A percentile compares a stretch with the other conserved stretches of the same genome.
phyloP scores from a whole-genome alignment of 2,888 invertebrate species.

The Papilio demoleus region DNA sequence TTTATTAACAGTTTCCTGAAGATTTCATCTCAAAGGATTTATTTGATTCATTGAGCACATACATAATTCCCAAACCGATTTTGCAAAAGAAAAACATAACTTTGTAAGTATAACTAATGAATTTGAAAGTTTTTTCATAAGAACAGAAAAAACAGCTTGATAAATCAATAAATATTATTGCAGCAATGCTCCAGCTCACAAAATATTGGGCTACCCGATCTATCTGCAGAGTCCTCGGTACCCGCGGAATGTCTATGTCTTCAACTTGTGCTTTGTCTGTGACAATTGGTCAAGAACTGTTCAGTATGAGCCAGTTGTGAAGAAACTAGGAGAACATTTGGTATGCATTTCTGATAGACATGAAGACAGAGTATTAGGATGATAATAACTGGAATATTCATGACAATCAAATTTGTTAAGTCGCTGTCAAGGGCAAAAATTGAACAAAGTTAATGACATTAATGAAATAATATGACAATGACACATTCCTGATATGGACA shows the following conservation, averaged over 20 bases:
- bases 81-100: conserved; percentile 95
- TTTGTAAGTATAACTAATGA: conserved; percentile 85
- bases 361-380: neutral
- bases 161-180: no score
- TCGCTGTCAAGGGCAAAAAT: no score
- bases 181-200: conserved; percentile 88
- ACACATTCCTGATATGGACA: no score
- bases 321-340: conserved; percentile 96
- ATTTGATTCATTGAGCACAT: conserved; percentile 96
- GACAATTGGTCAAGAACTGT: conserved; percentile 94
- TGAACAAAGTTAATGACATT: no score
- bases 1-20: conserved; percentile 89
- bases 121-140: no score
- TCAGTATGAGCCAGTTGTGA: conserved; percentile 97
- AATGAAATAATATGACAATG: no score
- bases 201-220: conserved; percentile 96
- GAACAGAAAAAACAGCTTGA: no score
- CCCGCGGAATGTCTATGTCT: conserved; percentile 96
- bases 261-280: conserved; percentile 97
- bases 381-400: no score
- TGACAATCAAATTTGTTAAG: no score
- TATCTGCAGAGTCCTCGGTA: conserved; percentile 95
- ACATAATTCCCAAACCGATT: conserved; percentile 97
- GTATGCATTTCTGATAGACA: conserved; percentile 70
- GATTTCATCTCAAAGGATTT: conserved; percentile 96